phyloP scores from a whole-genome alignment of 2,113 vertebrate genomes.

The Chauna torquata region DNA sequence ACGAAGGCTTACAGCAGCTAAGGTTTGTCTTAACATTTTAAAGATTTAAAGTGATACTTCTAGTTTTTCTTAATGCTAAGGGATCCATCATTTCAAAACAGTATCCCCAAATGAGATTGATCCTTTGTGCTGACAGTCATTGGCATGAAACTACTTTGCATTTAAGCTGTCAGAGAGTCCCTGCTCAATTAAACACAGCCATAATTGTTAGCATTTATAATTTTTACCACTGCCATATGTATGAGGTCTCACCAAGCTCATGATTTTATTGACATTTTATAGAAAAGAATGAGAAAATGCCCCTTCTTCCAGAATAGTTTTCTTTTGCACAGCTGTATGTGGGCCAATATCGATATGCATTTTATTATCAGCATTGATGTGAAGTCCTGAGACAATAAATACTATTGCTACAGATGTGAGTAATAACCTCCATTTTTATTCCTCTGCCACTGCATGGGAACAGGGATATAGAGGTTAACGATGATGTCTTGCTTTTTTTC shows the following conservation, averaged over 20 bases:
- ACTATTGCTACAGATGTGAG: not conserved
- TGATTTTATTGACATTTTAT: not conserved
- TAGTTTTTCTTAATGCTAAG: conserved; percentile 1
- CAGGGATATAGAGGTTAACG: not conserved
- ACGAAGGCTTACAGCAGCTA: not conserved
- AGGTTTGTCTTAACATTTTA: not conserved
- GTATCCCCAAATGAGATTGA: not conserved
- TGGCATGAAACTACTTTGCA: not conserved
- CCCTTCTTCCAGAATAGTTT: not conserved
- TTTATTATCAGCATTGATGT: conserved; percentile 19
- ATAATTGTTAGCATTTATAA: not conserved
- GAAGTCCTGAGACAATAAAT: conserved; percentile 11
- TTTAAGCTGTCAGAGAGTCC: not conserved
- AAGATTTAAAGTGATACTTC: conserved; percentile 13
- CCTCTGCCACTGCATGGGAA: not conserved
- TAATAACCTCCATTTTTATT: not conserved
- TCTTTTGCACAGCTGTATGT: not conserved
- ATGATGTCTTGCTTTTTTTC: not conserved
- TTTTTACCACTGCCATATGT: not conserved
- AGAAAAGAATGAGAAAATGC: not conserved
- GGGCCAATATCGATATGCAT: not conserved
- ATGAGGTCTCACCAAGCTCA: not conserved
- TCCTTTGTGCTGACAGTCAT: not conserved
- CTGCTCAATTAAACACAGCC: not conserved
- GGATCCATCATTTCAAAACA: not conserved